These are phyloP conservation scores for Eonycteris spelaea DNA, from an alignment of 2,113 vertebrate species.

Conservation along the genomic window DNA sequence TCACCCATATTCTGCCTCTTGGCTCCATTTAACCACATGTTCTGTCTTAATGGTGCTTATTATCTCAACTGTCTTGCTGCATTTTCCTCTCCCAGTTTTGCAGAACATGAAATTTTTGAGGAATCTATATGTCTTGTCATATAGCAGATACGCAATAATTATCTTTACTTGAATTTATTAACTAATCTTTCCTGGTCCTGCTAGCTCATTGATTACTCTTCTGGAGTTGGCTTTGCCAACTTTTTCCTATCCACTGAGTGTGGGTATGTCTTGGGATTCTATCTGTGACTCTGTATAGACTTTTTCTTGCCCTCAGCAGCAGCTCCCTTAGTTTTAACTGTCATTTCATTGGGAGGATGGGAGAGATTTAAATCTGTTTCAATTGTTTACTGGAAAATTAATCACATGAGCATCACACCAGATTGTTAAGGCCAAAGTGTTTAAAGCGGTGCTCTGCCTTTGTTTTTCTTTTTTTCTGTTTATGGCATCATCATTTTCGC, in stretches of 20 bases:
- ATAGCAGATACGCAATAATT: background rate
- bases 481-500: conserved; percentile 32
- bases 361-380: conserved; percentile 21
- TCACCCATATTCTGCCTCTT: background rate
- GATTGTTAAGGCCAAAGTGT: too few species aligned
- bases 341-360: background rate
- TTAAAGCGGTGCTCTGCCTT: conserved; percentile 20
- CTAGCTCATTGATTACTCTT: background rate
- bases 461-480: conserved; percentile 16
- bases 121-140: background rate
- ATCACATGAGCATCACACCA: background rate
- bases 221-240: background rate
- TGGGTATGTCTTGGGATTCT: background rate
- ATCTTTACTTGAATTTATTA: conserved; percentile 2
- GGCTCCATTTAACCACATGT: background rate
- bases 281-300: background rate
- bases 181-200: background rate
- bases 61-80: background rate
- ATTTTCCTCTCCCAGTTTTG: background rate
- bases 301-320: background rate
- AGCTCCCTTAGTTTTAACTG: background rate
- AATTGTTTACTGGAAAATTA: background rate
- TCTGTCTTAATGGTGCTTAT: background rate
- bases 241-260: background rate
- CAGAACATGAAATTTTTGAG: conserved; percentile 27